phyloP scores from a whole-genome alignment of 2,888 invertebrate genomes.

The Pachydiplax longipennis region DNA sequence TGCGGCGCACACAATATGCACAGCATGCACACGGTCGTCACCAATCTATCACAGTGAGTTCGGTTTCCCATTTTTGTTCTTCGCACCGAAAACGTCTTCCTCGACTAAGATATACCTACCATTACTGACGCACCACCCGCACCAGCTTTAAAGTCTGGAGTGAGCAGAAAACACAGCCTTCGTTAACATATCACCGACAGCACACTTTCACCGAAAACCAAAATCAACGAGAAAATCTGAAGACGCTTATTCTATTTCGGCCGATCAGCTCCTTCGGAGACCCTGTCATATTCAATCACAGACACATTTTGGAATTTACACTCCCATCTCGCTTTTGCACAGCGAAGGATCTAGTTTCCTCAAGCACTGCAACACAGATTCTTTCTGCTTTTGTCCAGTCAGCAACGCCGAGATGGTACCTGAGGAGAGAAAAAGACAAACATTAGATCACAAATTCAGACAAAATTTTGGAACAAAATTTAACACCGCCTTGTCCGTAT shows the following conservation, averaged over 20 bases:
- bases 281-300: not conserved
- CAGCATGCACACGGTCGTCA: conserved; percentile 77
- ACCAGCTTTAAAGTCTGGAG: not conserved
- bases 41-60: conserved; percentile 24
- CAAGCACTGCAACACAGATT: no score
- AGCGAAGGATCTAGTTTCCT: no score
- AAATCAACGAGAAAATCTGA: not conserved
- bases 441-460: no score
- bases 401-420: no score
- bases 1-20: conserved; percentile 82
- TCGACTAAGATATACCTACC: not conserved
- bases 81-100: not conserved
- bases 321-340: no score
- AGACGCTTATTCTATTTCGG: not conserved
- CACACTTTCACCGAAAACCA: not conserved
- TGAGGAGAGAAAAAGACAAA: no score
- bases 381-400: no score
- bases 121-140: not conserved
- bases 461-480: no score
- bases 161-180: not conserved
- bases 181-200: not conserved
- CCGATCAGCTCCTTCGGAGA: not conserved
- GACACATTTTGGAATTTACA: no score
- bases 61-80: not conserved
- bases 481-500: no score